These are phyloP conservation scores for Cactoblastis cactorum DNA, from an alignment of 2,888 invertebrate species.

Conservation along the genomic window DNA sequence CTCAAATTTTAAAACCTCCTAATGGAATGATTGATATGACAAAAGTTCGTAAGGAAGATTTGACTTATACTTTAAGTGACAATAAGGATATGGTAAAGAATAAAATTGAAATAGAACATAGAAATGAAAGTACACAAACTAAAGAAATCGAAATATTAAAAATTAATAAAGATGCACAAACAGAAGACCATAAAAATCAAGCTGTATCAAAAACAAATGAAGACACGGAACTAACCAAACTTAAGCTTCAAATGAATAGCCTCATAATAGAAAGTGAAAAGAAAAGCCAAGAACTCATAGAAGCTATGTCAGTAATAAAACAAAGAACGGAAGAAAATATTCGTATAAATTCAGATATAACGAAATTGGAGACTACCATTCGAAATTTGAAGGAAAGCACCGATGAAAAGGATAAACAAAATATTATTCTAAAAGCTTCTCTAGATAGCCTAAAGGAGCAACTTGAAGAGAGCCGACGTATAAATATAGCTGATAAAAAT, in stretches of 20 bases:
- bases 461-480: conserved; percentile 36
- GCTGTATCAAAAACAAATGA: conserved; percentile 44
- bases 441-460: conserved; percentile 43
- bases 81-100: not conserved
- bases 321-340: conserved; percentile 53
- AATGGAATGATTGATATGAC: conserved; percentile 20
- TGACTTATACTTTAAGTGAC: conserved; percentile 1
- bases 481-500: conserved; percentile 33
- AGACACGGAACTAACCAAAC: conserved; percentile 29
- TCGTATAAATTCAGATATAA: conserved; percentile 54
- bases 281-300: conserved; percentile 49
- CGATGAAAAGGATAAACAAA: conserved; percentile 46
- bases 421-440: conserved; percentile 36
- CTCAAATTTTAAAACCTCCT: conserved; percentile 38
- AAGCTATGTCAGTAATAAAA: conserved; percentile 50
- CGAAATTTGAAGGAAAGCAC: conserved; percentile 43
- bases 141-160: conserved; percentile 22
- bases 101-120: not conserved
- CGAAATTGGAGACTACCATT: conserved; percentile 46
- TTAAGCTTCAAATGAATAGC: conserved; percentile 31
- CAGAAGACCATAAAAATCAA: conserved; percentile 37
- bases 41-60: conserved; percentile 16
- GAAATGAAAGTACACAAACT: conserved; percentile 43
- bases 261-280: conserved; percentile 37
- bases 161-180: conserved; percentile 43